A percentile compares a stretch with the other conserved stretches of the same genome.
These are phyloP conservation scores for Aeoliscus strigatus DNA, from an alignment of 2,797 vertebrate genomes.

Conservation along the genomic window DNA sequence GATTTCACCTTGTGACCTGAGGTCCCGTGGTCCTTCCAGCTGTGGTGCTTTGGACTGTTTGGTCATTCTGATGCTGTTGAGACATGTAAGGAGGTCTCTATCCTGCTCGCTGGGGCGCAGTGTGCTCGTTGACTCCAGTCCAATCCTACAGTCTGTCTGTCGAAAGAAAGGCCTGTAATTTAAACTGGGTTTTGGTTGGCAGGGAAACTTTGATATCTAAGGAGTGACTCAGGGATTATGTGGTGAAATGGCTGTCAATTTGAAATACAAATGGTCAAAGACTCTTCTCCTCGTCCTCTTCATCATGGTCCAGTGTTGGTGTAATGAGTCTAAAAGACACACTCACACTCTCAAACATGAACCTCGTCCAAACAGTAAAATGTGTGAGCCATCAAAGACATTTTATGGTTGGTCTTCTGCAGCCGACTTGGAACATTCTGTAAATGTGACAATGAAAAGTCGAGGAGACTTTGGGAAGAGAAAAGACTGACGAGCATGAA, in stretches of 20 bases:
- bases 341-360: constrained; percentile 4
- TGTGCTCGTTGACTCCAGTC: too few relatives aligned
- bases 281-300: constrained; percentile 3
- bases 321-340: constrained; percentile 1
- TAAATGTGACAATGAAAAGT: too few relatives aligned
- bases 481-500: too few relatives aligned
- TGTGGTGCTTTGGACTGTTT: constrained; percentile 18
- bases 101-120: too few relatives aligned
- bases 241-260: constrained; percentile 19
- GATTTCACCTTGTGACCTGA: constrained; percentile 29
- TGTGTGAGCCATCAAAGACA: constrained; percentile 2
- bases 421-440: constrained; percentile 2
- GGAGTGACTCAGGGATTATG: constrained; percentile 34
- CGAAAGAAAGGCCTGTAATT: constrained; percentile 38
- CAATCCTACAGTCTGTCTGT: too few relatives aligned
- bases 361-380: constrained; percentile 6
- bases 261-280: constrained; percentile 10
- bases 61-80: neutral
- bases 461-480: neutral
- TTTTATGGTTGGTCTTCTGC: constrained; percentile 9
- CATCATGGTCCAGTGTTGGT: constrained; percentile 11
- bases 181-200: constrained; percentile 20
- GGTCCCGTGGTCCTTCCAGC: constrained; percentile 21
- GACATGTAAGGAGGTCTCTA: too few relatives aligned
- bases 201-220: constrained; percentile 17